Base-by-base conservation (phyloP, 2,797 vertebrate genomes). In the Tragopan temminckii region DNA sequence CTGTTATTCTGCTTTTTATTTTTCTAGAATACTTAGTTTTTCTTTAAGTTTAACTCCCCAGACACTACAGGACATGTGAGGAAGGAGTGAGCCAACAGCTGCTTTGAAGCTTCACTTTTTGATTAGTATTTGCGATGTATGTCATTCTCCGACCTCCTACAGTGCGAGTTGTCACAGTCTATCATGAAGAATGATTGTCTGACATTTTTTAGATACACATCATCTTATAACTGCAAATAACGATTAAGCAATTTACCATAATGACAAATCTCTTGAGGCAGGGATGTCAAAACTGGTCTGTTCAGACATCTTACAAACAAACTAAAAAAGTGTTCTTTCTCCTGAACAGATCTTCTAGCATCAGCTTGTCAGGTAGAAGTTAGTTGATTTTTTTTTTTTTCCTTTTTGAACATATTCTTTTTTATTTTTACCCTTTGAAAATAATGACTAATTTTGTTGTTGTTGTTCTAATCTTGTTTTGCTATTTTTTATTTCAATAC, bases 181-280 rank as follows among this genome's bases (percentile, higher is more conserved):
- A 42, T 93, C 40, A 45, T 52, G 84, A 94, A 91, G 90, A 95
- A 74, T 80, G 59, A 85, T 81, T 72, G 36, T 63, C 75, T 97
- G 94, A 80, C 93, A 90, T 88, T 96, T 94, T 80, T 58, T 82
- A 95, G 67, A 33, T 88, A 57, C 57, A 91, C 67, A 43, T 88
- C 6, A 0, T 83, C 83, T 81, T 80, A 19, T n/a, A 71, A 92
- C 35, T 82, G 70, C 92, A 95, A 95, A 80, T 93, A 95, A 59
- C 5, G 1, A 89, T 93, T 89, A 92, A 89, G 77, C 61, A 84
- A n/a, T 95, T 95, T 94, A 87, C 95, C 88, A 79, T 46, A 84
- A 69, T 92, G 93, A 92, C 53, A 92, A 7, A 74, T 88, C 52
- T 91, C 55, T 85, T 52, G n/a, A 91, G 85, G 77, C 74, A 93